Percentiles rank a stretch among this genome's conserved stretches.
These are phyloP conservation scores for Phortica okadai DNA, from an alignment of 2,888 invertebrate species.

Conservation along the genomic window DNA sequence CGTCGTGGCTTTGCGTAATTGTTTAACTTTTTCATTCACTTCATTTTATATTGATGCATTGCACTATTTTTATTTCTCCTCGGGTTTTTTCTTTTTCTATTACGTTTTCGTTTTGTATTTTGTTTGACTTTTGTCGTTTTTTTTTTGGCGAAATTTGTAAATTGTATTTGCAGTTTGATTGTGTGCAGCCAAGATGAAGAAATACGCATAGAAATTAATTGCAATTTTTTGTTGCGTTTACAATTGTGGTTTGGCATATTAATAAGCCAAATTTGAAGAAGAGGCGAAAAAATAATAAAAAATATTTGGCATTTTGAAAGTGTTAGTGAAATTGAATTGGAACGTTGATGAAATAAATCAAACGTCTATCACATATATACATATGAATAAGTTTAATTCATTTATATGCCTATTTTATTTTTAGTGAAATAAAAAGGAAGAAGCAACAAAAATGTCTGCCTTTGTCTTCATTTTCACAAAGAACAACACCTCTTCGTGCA, in stretches of 20 bases:
- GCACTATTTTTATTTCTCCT: constrained; percentile 4
- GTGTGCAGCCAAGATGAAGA: neutral
- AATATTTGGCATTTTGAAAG: neutral
- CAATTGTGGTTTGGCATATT: constrained; percentile 1
- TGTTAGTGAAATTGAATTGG: neutral
- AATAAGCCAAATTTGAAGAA: neutral
- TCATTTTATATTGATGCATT: constrained; percentile 29
- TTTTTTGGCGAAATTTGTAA: neutral
- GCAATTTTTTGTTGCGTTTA: constrained; percentile 8
- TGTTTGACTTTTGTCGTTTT: constrained; percentile 1
- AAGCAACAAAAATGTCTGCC: no score
- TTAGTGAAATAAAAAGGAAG: no score
- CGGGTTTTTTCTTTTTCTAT: neutral
- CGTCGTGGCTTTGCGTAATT: constrained; percentile 22
- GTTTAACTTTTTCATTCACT: constrained; percentile 23
- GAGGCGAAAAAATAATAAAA: neutral
- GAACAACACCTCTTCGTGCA: constrained; percentile 5
- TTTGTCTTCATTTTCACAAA: neutral
- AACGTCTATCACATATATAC: neutral
- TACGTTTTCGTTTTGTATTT: constrained; percentile 8
- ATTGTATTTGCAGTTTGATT: neutral
- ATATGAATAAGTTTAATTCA: neutral
- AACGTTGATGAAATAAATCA: neutral
- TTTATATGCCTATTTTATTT: neutral
- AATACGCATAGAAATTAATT: constrained; percentile 6